Evolutionary conservation across 2,888 invertebrate genomes (phyloP).

Genomic region (Bellardia bayeri): DNA sequence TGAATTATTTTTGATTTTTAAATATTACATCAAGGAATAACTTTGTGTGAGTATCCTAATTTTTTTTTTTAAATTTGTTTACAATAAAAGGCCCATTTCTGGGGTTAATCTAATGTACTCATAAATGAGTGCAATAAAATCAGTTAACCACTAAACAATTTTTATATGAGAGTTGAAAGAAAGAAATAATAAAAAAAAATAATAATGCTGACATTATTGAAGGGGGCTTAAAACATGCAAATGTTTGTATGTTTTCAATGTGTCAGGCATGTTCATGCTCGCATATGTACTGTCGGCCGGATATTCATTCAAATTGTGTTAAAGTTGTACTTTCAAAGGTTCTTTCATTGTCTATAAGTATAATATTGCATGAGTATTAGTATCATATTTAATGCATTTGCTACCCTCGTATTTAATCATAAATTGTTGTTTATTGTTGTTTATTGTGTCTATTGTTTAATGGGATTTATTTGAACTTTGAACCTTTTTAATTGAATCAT

Average conservation of each 20-base stretch:
- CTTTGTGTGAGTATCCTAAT: not conserved
- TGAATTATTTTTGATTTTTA: no score
- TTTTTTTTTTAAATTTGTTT: not conserved
- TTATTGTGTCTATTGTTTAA: constrained; percentile 38
- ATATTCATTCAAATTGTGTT: constrained; percentile 67
- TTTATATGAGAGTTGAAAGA: constrained; percentile 51
- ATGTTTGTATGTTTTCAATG: constrained; percentile 36
- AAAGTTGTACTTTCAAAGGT: constrained; percentile 39
- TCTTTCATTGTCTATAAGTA: not conserved
- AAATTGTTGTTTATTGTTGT: constrained; percentile 31
- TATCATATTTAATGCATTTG: constrained; percentile 36
- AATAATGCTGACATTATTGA: constrained; percentile 49
- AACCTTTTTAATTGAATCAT: constrained; percentile 45
- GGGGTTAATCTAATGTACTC: not conserved
- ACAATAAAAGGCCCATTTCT: not conserved
- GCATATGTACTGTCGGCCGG: constrained; percentile 47
- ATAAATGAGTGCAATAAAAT: constrained; percentile 59
- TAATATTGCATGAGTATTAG: constrained; percentile 14
- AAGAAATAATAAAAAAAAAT: constrained; percentile 12
- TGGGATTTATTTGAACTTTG: constrained; percentile 63
- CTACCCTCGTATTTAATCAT: not conserved
- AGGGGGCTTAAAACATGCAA: constrained; percentile 61
- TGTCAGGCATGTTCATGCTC: constrained; percentile 2
- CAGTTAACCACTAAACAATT: constrained; percentile 66
- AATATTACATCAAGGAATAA: no score